Evolutionary conservation across 2,113 vertebrate genomes (phyloP).

Genomic region (Oncorhynchus clarkii): DNA sequence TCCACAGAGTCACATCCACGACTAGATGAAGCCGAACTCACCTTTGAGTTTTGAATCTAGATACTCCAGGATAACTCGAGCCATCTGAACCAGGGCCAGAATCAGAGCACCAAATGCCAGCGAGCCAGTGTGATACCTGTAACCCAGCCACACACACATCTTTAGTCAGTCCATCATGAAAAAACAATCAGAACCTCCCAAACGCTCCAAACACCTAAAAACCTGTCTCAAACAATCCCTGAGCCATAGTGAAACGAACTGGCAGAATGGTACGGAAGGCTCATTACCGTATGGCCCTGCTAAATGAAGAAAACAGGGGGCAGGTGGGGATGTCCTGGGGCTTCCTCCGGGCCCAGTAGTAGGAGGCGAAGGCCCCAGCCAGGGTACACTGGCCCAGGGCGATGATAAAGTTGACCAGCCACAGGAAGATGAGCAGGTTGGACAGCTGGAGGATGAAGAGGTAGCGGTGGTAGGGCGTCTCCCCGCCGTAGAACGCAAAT

Average conservation of each 20-base stretch:
- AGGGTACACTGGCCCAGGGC: conserved; percentile 89
- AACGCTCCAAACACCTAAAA: neutral
- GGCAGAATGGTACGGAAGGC: neutral
- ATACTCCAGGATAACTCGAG: conserved; percentile 84
- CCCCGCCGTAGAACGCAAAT: conserved; percentile 88
- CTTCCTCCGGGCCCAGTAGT: conserved; percentile 89
- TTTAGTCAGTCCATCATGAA: too few species aligned
- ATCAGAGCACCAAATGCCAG: conserved; percentile 90
- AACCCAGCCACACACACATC: neutral
- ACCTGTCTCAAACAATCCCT: neutral
- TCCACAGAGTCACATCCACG: neutral
- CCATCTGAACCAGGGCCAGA: conserved; percentile 81
- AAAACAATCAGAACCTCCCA: neutral
- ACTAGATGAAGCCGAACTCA: conserved; percentile 62
- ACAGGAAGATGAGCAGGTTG: conserved; percentile 87
- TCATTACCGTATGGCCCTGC: conserved; percentile 81
- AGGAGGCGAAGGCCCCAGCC: conserved; percentile 87
- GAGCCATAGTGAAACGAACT: neutral
- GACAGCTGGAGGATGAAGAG: conserved; percentile 83
- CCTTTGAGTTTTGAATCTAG: conserved; percentile 85
- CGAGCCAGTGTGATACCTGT: conserved; percentile 90
- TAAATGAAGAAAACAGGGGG: conserved; percentile 82
- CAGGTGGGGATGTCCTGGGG: conserved; percentile 83
- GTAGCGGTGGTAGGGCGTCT: conserved; percentile 80
- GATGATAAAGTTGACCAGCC: conserved; percentile 88